Conservation (phyloP, 1,140 invertebrate species). For the Ostrea edulis region DNA sequence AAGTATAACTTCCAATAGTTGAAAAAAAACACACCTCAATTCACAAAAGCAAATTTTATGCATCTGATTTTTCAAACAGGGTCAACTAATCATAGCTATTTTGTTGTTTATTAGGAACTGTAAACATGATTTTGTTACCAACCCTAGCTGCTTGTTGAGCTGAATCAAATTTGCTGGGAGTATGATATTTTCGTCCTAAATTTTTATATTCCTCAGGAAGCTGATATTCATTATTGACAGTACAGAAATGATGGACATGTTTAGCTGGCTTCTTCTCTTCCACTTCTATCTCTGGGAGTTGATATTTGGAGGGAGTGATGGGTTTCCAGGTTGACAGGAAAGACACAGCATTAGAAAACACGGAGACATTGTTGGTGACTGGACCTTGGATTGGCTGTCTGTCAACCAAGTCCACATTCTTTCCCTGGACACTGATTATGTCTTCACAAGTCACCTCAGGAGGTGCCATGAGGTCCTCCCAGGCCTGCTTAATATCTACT, state of each 20-base stretch:
- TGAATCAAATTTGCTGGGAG: constrained; percentile 63
- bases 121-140: neutral
- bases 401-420: constrained; percentile 57
- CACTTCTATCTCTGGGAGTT: constrained; percentile 33
- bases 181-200: constrained; percentile 70
- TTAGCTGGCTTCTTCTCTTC: constrained; percentile 46
- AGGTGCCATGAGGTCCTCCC: constrained; percentile 66
- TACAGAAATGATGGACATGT: constrained; percentile 76
- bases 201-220: constrained; percentile 68
- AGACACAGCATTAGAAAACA: constrained; percentile 61
- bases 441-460: constrained; percentile 70
- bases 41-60: no score
- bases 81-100: no score
- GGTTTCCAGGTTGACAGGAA: constrained; percentile 70
- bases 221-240: constrained; percentile 68
- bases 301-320: constrained; percentile 35
- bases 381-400: constrained; percentile 47
- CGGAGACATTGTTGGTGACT: constrained; percentile 43
- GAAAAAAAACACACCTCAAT: no score
- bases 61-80: no score
- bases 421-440: constrained; percentile 66
- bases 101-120: no score
- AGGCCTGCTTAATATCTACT: constrained; percentile 58
- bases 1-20: no score
- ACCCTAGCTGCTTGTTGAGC: constrained; percentile 63